A percentile compares a stretch with the other conserved stretches of the same genome.
These are phyloP conservation scores for Drosophila malerkotliana DNA, from an alignment of 1,140 invertebrate genomes.

Conservation along the genomic window DNA sequence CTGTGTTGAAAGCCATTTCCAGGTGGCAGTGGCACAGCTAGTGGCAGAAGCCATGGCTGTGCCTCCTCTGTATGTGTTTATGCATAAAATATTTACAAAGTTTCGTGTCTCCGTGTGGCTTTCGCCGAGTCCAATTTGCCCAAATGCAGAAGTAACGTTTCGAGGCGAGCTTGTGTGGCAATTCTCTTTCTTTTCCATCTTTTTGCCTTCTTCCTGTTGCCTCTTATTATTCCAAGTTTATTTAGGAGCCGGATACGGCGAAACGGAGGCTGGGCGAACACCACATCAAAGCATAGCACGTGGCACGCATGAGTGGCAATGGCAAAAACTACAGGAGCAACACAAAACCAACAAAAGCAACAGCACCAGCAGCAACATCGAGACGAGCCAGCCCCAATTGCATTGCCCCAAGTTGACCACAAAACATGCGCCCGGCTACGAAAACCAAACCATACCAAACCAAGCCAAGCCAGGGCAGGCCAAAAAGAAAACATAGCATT, in stretches of 20 bases:
- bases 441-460: conserved; percentile 25
- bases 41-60: not conserved
- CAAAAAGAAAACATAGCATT: conserved; percentile 36
- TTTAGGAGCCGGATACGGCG: conserved; percentile 58
- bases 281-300: conserved; percentile 79
- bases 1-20: conserved; percentile 77
- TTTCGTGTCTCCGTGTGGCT: conserved; percentile 61
- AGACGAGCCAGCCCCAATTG: conserved; percentile 60
- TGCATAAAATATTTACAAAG: conserved; percentile 81
- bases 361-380: conserved; percentile 6
- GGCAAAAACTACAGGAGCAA: conserved; percentile 66
- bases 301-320: conserved; percentile 79
- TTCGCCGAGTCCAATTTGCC: conserved; percentile 74
- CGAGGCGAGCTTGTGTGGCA: conserved; percentile 45
- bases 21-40: conserved; percentile 44
- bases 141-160: conserved; percentile 76
- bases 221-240: conserved; percentile 81
- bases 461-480: not conserved
- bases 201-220: conserved; percentile 23
- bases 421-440: conserved; percentile 67
- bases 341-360: conserved; percentile 23
- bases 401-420: conserved; percentile 74
- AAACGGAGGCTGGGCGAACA: conserved; percentile 31
- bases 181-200: conserved; percentile 18
- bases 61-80: conserved; percentile 60